These are phyloP conservation scores for Nematostella vectensis DNA, from an alignment of 92 coral and sea anemone species.

Conservation along the genomic window DNA sequence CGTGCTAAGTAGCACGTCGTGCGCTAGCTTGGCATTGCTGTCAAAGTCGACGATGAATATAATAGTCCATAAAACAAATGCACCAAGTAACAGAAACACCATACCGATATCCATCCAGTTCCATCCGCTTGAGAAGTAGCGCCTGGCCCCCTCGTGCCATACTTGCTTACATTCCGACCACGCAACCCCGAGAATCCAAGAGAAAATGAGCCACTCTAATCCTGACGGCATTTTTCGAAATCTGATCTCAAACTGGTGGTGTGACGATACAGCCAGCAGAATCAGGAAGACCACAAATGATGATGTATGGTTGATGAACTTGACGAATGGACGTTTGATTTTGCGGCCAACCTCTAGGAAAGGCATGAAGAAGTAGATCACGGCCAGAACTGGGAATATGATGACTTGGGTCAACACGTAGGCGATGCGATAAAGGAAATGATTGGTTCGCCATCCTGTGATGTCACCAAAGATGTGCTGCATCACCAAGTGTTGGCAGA, in stretches of 20 bases:
- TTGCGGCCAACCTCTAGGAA: conserved; percentile 63
- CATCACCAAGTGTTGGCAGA: conserved; percentile 89
- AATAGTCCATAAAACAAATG: conserved; percentile 63
- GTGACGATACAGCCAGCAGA: conserved; percentile 81
- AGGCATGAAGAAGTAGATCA: conserved; percentile 71
- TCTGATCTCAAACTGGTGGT: conserved; percentile 61
- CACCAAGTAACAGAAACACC: conserved; percentile 71
- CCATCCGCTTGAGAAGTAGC: conserved; percentile 95
- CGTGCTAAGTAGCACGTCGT: conserved; percentile 49
- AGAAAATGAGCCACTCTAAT: conserved; percentile 59
- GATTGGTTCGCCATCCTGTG: conserved; percentile 78
- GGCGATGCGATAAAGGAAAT: conserved; percentile 54
- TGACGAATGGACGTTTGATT: conserved; percentile 82
- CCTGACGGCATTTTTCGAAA: conserved; percentile 54
- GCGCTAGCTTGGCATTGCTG: conserved; percentile 6
- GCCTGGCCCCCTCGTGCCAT: conserved; percentile 60
- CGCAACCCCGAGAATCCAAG: conserved; percentile 92
- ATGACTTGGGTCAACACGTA: conserved; percentile 78
- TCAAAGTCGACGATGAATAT: conserved; percentile 19
- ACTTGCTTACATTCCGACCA: conserved; percentile 96
- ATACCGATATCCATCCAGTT: conserved; percentile 98
- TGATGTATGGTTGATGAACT: conserved; percentile 87
- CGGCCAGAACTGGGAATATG: conserved; percentile 79
- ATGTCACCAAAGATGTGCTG: conserved; percentile 76
- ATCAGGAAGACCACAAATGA: conserved; percentile 73